Evolutionary conservation across 2,113 vertebrate species (phyloP), one percentile per base, ranked within the genome.

Genomic region (Onychorhynchus coronatus): DNA sequence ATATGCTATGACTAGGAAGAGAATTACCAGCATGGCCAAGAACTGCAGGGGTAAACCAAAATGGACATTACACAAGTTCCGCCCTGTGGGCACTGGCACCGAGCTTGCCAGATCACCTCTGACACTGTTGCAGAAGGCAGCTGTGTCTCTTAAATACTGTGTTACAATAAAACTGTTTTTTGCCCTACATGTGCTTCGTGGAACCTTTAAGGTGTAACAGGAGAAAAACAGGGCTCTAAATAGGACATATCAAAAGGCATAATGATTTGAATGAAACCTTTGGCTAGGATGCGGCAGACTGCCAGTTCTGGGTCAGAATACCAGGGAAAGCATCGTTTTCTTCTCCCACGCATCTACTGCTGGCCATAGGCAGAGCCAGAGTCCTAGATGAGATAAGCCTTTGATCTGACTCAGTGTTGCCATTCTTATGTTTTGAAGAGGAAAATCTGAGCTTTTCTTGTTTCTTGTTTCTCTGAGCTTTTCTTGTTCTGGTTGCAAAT

Each of bases 41-140:
- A 94, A 52, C 91, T 56, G 50, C 86, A 86, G 89, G 95, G 65
- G 28, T 74, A 35, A 84, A 86, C 25, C 47, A 84, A 67, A 93
- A 62, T 7, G 83, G 39, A 70, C 37, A 28, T 94, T 74, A 50
- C 50, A 58, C 75, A 66, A 74, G 75, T 88, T 88, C 28, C 0
- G 0, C 63, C 63, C 30, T 28, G 50, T 39, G 65, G 55, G 44
- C 3, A 0, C 63, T 71, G 59, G 35, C 76, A 44, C 5, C 0
- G 68, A 59, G 55, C 76, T 80, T 86, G 88, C 72, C 72, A 63
- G 33, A 25, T 80, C 7, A 3, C 83, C 85, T 88, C 77, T 37
- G 47, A 81, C 39, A 3, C 50, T 30, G 8, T 37, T 70, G 49
- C 35, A 55, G 53, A 49, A 76, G 41, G 25, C 62, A 89, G n/a